phyloP scores from a whole-genome alignment of 2,797 vertebrate species.

The Monodelphis domestica region DNA sequence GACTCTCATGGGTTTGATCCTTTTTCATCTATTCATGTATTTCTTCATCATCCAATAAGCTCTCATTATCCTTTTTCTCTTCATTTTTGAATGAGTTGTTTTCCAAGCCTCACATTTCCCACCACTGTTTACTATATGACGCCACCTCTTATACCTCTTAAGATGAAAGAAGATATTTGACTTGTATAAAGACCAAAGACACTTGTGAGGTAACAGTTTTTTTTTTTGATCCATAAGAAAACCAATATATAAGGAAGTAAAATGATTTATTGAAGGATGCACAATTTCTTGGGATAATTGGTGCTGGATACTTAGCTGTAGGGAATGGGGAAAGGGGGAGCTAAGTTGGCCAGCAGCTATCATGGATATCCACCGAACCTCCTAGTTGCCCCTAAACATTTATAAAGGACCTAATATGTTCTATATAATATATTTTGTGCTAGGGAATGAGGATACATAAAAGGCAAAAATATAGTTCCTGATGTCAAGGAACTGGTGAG shows the following conservation, averaged over 20 bases:
- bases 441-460: neutral
- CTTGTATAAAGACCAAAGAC: neutral
- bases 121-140: neutral
- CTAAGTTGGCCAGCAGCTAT: neutral
- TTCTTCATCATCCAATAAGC: neutral
- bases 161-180: neutral
- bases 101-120: neutral
- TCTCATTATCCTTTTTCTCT: neutral
- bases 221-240: neutral
- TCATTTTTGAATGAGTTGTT: neutral
- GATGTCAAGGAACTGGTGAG: neutral
- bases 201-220: neutral
- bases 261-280: neutral
- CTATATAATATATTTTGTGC: too few species aligned
- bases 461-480: neutral
- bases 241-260: neutral
- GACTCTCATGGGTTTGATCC: neutral
- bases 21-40: neutral
- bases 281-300: neutral
- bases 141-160: neutral
- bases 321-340: too few species aligned
- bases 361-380: too few species aligned
- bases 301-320: neutral
- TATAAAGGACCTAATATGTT: neutral
- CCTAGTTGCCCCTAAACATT: neutral